Base-by-base conservation (phyloP, 1,140 invertebrate species). In the Drosophila obscura region DNA sequence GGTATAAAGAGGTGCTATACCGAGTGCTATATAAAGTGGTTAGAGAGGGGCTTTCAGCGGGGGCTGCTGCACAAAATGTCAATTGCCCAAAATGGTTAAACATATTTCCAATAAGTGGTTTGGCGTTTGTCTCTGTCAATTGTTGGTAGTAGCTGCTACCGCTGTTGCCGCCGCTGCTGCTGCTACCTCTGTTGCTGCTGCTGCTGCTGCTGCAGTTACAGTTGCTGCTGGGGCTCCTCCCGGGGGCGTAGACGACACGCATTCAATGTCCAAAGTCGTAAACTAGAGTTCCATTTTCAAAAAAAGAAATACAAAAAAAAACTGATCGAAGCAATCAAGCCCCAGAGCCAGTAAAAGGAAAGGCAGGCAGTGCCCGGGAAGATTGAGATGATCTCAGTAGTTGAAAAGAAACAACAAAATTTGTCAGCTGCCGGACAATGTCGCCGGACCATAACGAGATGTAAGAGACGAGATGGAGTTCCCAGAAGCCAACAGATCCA, bases 101-200 rank as follows among this genome's bases (percentile, higher is more conserved):
- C 81, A 84, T 84, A 87, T 84, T 84, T 87, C 62, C 82, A 87
- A 84, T 84, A 87, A 84, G 77, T 81, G 77, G 81, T 87, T 84
- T 81, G 80, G 73, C 80, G 82, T 81, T 87, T 84, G 82, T 76
- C 76, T 75, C 72, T 80, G 76, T 76, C 80, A 58, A 35, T 73
- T 71, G 59, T 69, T 26, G 52, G 71, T 35, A 48, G 52, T 24
- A 44, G 31, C 58, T 48, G 52, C 61, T n/a, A 4, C 31, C 31
- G 46, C 53, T 11, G 64, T 50, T 59, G 28, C 31, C 50, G 53
- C 31, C 35, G 56, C 52, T 44, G 22, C 24, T 55, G 15, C n/a
- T 6, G 11, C 48, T 28, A 16, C 26, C 7, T 9, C 28, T 31
- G 24, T 53, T 48, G 52, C 61, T 13, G 59, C 53, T 56, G 39